phyloP scores from a whole-genome alignment of 1,140 invertebrate species.

The Thaumetopoea pityocampa region DNA sequence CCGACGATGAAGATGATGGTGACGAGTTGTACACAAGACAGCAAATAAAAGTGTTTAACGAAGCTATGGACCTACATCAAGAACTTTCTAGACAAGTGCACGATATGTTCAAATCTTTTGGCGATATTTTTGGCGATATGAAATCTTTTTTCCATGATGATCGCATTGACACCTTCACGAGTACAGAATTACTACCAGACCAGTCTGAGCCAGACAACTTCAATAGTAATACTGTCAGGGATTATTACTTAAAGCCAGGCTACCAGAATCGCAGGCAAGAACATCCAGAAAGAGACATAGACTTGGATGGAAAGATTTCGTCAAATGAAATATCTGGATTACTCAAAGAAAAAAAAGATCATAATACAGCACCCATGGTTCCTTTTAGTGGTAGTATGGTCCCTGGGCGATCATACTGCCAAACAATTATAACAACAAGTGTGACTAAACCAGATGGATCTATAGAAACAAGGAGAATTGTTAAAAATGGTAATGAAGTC shows the following conservation, averaged over 20 bases:
- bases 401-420: conserved; percentile 49
- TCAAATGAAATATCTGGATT: conserved; percentile 61
- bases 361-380: conserved; percentile 15
- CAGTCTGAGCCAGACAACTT: conserved; percentile 30
- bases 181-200: conserved; percentile 25
- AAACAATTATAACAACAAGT: conserved; percentile 66
- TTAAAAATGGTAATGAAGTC: conserved; percentile 61
- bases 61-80: conserved; percentile 42
- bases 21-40: conserved; percentile 55
- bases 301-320: conserved; percentile 62
- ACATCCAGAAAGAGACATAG: conserved; percentile 39
- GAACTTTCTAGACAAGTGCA: conserved; percentile 55
- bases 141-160: conserved; percentile 48
- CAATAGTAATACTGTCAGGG: conserved; percentile 44
- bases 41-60: conserved; percentile 35
- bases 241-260: conserved; percentile 63
- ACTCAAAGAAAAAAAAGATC: conserved; percentile 46
- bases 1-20: conserved; percentile 61
- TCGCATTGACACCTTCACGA: conserved; percentile 25
- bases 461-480: conserved; percentile 53
- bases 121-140: conserved; percentile 57
- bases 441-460: conserved; percentile 61
- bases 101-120: conserved; percentile 56
- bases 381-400: conserved; percentile 50
- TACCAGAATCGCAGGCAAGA: conserved; percentile 39